Base-by-base conservation (phyloP, 2,888 invertebrate species). In the Orchesellides sinensis region DNA sequence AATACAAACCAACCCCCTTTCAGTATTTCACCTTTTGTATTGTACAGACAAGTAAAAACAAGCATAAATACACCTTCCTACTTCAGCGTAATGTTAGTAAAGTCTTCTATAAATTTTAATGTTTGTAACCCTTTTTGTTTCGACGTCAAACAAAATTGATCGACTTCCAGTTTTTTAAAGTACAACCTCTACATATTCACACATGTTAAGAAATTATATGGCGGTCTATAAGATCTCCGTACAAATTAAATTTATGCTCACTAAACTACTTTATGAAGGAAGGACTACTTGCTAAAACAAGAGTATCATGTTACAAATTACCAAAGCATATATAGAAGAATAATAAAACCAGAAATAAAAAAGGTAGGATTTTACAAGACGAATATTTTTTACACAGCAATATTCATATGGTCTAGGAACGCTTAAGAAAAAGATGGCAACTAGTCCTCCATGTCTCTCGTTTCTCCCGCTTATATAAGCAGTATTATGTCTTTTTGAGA, bases 71-170 rank as follows among this genome's bases (percentile, higher is more conserved):
- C n/a, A n/a, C n/a, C n/a, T n/a, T n/a, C n/a, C n/a, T n/a, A n/a
- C n/a, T n/a, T n/a, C n/a, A n/a, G n/a, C n/a, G n/a, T n/a, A n/a
- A n/a, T n/a, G n/a, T n/a, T n/a, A n/a, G n/a, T n/a, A 25, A 68
- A 77, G 69, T 69, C 47, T 69, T 52, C 69, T 52, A 66, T 69
- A 78, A 78, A 78, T 78, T 69, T n/a, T n/a, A n/a, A n/a, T 63
- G 69, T 69, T 69, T 40, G 78, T 45, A 69, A 69, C 61, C 47
- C 59, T 61, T 69, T n/a, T 69, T 69, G n/a, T n/a, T n/a, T n/a
- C n/a, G 77, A 69, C 69, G 61, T 69, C 61, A 29, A n/a, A n/a
- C 32, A 49, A 47, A 61, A 78, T 69, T 61, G 49, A 78, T 69
- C 69, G 61, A 63, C 69, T 69, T 78, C 68, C 61, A 61, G 69